A percentile compares a stretch with the other conserved stretches of the same genome.
Conservation (phyloP, 2,888 invertebrate genomes). For the Cordilura impudica region DNA sequence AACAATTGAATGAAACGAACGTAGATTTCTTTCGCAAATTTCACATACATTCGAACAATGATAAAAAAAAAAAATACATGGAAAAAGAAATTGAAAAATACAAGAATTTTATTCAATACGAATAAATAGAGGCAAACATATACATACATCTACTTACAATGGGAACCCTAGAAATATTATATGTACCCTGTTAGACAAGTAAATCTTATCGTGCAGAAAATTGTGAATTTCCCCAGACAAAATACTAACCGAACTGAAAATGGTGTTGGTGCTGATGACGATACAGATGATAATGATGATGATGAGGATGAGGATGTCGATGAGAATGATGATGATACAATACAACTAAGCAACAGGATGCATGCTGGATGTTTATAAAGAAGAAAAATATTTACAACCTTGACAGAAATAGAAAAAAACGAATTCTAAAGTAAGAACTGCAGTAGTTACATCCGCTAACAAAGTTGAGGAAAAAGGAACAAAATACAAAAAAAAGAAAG, state of each 20-base stretch:
- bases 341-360: slow-evolving; percentile 55
- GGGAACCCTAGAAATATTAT: not conserved
- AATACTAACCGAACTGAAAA: slow-evolving; percentile 50
- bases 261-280: slow-evolving; percentile 25
- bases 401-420: slow-evolving; percentile 41
- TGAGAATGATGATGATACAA: slow-evolving; percentile 19
- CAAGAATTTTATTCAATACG: slow-evolving; percentile 26
- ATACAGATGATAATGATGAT: not conserved
- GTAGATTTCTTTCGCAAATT: no score
- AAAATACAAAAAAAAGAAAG: not conserved
- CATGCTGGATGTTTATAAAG: slow-evolving; percentile 18
- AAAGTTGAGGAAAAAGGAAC: not conserved
- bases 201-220: slow-evolving; percentile 76
- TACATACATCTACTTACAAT: slow-evolving; percentile 19
- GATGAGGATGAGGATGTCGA: slow-evolving; percentile 33
- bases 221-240: slow-evolving; percentile 75
- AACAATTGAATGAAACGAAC: slow-evolving; percentile 1
- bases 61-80: no score
- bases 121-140: slow-evolving; percentile 34
- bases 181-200: slow-evolving; percentile 67
- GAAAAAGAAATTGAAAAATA: not conserved
- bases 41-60: no score
- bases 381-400: slow-evolving; percentile 50
- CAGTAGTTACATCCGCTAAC: slow-evolving; percentile 17
- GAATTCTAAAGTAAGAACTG: slow-evolving; percentile 25